These are phyloP conservation scores for Varecia variegata DNA, from an alignment of 2,797 vertebrate genomes.

Conservation along the genomic window DNA sequence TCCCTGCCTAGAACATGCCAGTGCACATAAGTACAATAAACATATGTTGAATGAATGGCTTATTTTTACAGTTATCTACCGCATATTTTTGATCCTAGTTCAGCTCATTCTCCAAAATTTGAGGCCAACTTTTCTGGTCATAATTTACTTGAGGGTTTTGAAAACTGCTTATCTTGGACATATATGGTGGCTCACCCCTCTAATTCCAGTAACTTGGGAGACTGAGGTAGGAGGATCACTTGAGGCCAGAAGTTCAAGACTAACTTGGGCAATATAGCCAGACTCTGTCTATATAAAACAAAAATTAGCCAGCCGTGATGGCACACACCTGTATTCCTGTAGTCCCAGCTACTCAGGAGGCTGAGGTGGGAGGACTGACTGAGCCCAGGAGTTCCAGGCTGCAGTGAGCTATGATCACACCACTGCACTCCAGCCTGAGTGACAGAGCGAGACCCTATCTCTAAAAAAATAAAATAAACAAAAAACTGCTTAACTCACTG, in stretches of 20 bases:
- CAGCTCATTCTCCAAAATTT: neutral
- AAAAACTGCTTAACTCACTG: neutral
- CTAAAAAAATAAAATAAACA: neutral
- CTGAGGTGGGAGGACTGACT: neutral
- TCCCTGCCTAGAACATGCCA: neutral
- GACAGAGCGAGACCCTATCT: neutral
- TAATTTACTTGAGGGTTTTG: neutral
- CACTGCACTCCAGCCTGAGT: neutral
- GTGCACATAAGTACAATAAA: neutral
- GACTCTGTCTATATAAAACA: neutral
- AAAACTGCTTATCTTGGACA: neutral
- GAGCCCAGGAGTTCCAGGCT: neutral
- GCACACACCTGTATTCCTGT: neutral
- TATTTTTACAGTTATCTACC: neutral
- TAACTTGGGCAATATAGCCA: neutral
- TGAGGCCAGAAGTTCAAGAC: neutral
- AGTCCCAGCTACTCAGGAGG: neutral
- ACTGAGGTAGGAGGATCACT: neutral
- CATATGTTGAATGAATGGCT: neutral
- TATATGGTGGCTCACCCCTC: neutral
- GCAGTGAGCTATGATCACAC: neutral
- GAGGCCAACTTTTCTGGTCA: neutral
- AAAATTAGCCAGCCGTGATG: neutral
- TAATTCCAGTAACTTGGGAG: neutral
- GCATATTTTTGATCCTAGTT: neutral